Conservation (phyloP, 1,140 invertebrate species). For the Adoxophyes honmai region DNA sequence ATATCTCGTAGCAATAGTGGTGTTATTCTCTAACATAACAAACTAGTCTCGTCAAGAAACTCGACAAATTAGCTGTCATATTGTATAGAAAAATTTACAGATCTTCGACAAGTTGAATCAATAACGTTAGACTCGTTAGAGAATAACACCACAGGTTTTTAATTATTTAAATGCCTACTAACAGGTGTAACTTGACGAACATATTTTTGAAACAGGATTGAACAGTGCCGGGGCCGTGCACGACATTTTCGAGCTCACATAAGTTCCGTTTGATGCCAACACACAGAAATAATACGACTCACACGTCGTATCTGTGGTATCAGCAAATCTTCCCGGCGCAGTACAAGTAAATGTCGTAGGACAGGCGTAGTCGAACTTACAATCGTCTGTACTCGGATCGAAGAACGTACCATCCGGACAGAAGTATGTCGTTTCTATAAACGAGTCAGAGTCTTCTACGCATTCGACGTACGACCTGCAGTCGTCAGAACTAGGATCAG, state of each 20-base stretch:
- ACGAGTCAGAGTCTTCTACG: background rate
- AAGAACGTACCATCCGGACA: background rate
- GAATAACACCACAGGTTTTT: too few species aligned
- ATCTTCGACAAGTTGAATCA: too few species aligned
- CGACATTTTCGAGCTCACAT: background rate
- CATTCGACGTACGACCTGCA: conserved; percentile 3
- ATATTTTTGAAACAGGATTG: conserved; percentile 1
- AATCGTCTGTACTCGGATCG: background rate
- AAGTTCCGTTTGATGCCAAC: conserved; percentile 21
- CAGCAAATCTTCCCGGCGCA: conserved; percentile 23
- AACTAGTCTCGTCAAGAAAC: too few species aligned
- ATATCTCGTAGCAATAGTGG: too few species aligned
- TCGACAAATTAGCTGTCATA: too few species aligned
- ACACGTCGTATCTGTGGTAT: conserved; percentile 21
- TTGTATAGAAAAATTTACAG: too few species aligned
- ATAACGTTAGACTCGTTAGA: too few species aligned
- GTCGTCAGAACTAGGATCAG: background rate
- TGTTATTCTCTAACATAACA: too few species aligned
- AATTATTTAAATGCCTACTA: too few species aligned
- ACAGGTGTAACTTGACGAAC: conserved; percentile 9
- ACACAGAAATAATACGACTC: conserved; percentile 27
- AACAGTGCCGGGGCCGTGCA: background rate
- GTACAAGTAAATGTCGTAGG: conserved; percentile 14
- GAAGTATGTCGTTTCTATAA: background rate
- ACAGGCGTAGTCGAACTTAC: background rate